A percentile compares a stretch with the other conserved stretches of the same genome.
These are phyloP conservation scores for Pogonognathellus flavescens DNA, from an alignment of 1,140 invertebrate species.

Conservation along the genomic window DNA sequence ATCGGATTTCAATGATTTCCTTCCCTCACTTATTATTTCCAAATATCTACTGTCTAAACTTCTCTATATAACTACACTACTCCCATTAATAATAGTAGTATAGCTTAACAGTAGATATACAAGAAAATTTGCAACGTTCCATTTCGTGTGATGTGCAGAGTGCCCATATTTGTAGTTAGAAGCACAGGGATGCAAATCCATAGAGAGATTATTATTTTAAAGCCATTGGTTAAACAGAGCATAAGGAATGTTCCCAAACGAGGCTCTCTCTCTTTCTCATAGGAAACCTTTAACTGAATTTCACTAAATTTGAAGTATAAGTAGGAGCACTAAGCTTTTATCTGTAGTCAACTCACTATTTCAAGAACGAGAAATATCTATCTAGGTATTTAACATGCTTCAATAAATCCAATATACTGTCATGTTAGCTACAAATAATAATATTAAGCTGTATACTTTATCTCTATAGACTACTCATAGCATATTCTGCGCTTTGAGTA, in stretches of 20 bases:
- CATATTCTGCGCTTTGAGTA: too few relatives aligned
- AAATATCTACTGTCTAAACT: neutral
- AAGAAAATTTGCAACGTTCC: neutral
- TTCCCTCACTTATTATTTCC: neutral
- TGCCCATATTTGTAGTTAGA: too few relatives aligned
- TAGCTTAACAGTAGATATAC: neutral
- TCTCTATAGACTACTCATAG: too few relatives aligned
- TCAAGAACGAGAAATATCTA: neutral
- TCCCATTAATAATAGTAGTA: neutral
- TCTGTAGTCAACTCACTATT: neutral
- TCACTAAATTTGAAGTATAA: neutral
- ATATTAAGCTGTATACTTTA: neutral
- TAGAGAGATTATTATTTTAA: neutral
- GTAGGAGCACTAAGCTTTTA: neutral
- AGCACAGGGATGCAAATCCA: too few relatives aligned
- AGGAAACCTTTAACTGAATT: neutral
- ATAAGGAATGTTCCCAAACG: constrained; percentile 34
- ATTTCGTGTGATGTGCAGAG: neutral
- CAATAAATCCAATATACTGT: neutral
- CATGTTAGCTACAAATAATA: neutral
- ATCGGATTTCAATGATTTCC: constrained; percentile 29
- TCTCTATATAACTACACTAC: neutral
- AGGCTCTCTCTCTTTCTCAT: constrained; percentile 38
- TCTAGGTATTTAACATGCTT: neutral
- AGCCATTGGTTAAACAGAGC: constrained; percentile 20